Evolutionary conservation across 2,797 vertebrate species (phyloP).

Genomic region (Knipowitschia caucasica): DNA sequence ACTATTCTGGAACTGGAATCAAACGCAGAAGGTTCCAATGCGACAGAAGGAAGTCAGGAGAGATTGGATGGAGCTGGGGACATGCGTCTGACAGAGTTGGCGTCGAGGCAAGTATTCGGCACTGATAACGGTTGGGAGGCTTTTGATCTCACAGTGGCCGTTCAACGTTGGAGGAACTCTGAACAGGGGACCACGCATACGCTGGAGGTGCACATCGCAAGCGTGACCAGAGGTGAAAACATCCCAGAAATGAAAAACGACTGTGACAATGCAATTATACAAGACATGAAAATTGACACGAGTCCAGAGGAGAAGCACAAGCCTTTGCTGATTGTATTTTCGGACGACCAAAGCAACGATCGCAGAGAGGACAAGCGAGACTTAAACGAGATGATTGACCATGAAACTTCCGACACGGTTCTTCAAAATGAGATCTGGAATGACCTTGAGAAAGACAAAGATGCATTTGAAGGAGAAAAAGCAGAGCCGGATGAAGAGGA

Average conservation of each 20-base stretch:
- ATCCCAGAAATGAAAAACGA: conserved; percentile 29
- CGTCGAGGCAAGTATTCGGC: conserved; percentile 86
- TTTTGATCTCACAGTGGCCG: conserved; percentile 87
- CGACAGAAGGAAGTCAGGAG: conserved; percentile 15
- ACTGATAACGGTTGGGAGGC: conserved; percentile 90
- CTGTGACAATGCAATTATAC: conserved; percentile 26
- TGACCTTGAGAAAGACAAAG: conserved; percentile 40
- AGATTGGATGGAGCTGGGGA: conserved; percentile 40
- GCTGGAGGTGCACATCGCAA: conserved; percentile 90
- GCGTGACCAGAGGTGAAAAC: conserved; percentile 50
- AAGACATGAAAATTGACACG: conserved; percentile 85
- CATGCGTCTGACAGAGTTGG: conserved; percentile 72
- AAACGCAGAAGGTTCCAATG: conserved; percentile 38
- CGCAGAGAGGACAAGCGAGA: conserved; percentile 86
- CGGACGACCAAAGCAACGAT: conserved; percentile 89
- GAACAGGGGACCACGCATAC: conserved; percentile 79
- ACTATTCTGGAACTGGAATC: conserved; percentile 84
- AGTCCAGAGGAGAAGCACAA: conserved; percentile 85
- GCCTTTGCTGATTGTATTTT: conserved; percentile 93
- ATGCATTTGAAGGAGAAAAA: conserved; percentile 40
- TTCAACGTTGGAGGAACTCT: conserved; percentile 83
- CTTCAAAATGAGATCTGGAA: conserved; percentile 72
- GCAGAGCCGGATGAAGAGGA: conserved; percentile 84
- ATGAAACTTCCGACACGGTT: conserved; percentile 78
- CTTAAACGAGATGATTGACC: conserved; percentile 90